Percentiles rank a stretch among this genome's conserved stretches.
phyloP scores from a whole-genome alignment of 2,888 invertebrate species.

The Nipponacmea schrenckii region DNA sequence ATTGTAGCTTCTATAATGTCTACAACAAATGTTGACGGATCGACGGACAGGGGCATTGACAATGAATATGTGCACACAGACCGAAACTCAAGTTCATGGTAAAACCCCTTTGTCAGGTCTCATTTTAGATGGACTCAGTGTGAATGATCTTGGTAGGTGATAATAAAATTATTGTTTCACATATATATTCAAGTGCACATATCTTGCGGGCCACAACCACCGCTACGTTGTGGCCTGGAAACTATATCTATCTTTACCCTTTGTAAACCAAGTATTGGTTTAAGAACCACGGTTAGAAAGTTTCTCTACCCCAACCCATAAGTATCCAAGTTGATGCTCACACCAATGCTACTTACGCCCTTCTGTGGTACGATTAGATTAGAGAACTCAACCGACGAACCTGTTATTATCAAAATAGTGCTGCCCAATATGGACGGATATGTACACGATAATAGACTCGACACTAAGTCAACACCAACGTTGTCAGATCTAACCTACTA shows the following conservation, averaged over 20 bases:
- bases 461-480: no score
- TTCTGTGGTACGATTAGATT: constrained; percentile 22
- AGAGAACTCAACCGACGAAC: constrained; percentile 13
- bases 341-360: constrained; percentile 11
- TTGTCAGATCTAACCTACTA: constrained; percentile 12
- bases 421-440: not conserved
- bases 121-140: no score
- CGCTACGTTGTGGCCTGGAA: constrained; percentile 23
- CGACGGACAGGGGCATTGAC: no score
- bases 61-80: not conserved
- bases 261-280: no score
- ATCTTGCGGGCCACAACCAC: constrained; percentile 14
- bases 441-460: no score
- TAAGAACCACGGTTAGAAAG: no score
- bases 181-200: constrained; percentile 19
- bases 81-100: not conserved
- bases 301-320: not conserved
- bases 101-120: no score
- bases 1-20: no score
- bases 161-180: no score
- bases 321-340: not conserved
- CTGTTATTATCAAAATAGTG: constrained; percentile 10
- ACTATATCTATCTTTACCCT: constrained; percentile 11
- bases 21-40: no score
- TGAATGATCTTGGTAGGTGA: no score